A percentile compares a stretch with the other conserved stretches of the same genome.
Conservation (phyloP, 2,888 invertebrate species). For the Hyposoter dolosus region DNA sequence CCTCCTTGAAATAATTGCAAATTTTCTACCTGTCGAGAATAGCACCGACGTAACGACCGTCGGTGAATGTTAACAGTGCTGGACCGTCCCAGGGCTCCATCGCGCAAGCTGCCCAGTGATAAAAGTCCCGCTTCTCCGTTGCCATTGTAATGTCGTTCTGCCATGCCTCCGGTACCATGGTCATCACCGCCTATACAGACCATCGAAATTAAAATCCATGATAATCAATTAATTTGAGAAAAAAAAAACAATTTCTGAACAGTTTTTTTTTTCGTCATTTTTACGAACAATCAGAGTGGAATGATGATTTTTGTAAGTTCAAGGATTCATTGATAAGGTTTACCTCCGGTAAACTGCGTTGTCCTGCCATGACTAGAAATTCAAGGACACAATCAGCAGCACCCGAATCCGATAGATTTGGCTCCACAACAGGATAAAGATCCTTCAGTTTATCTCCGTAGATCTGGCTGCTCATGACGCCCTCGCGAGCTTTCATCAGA, state of each 20-base stretch:
- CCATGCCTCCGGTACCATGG: conserved; percentile 99
- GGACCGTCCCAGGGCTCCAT: conserved; percentile 99
- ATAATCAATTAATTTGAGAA: not conserved
- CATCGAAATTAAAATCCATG: not conserved
- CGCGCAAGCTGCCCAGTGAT: conserved; percentile 98
- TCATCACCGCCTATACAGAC: conserved; percentile 93
- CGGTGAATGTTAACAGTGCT: conserved; percentile 98
- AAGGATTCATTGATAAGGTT: not conserved
- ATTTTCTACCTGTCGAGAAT: conserved; percentile 88
- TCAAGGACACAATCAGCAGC: conserved; percentile 99
- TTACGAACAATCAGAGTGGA: too few relatives aligned
- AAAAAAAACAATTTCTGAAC: not conserved
- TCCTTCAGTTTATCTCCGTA: conserved; percentile 94
- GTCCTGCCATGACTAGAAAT: conserved; percentile 97
- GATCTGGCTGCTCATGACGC: conserved; percentile 95
- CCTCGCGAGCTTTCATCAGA: conserved; percentile 99
- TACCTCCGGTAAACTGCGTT: conserved; percentile 95
- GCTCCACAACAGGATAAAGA: conserved; percentile 98
- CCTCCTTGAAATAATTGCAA: conserved; percentile 53
- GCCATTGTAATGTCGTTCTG: conserved; percentile 98
- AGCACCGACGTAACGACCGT: conserved; percentile 97
- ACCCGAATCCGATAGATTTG: conserved; percentile 98
- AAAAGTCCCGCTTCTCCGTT: conserved; percentile 96
- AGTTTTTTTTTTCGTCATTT: not conserved
- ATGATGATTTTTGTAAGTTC: too few relatives aligned